Evolutionary conservation across 2,888 invertebrate genomes (phyloP), one percentile per base, ranked within the genome.

Genomic region (Thereva unica): DNA sequence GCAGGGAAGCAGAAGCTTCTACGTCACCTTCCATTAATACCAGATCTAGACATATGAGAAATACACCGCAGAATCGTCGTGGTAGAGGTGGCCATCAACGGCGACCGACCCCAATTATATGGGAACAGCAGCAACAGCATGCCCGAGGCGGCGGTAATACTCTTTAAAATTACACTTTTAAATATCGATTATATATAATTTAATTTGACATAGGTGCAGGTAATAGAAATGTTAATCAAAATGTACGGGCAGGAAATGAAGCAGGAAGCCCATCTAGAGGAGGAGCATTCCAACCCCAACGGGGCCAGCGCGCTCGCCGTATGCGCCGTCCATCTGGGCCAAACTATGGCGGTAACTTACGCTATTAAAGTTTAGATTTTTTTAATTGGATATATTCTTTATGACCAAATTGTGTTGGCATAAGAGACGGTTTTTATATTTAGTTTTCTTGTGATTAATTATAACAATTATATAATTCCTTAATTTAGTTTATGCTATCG

Each of bases 1-100:
- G 89, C 3, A 87, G 92, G 59, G 92, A 92, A 80, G 92, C 92
- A 2, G 92, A 92, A 78, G 92, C 92, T 2, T 87, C 86, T 70
- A 76, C 79, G n/a, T 83, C 84, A 1, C 86, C 85, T 3, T 86
- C 86, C 23, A 84, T 85, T 55, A 86, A 85, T 70, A 85, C 85
- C 4, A 80, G 86, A 1, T 80, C 76, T 2, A 80, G 80, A 10
- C 74, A 77, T 67, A 66, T 78, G 72, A 71, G 79, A 72, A 72
- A 77, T 9, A 72, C 75, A 68, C 78, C 75, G 47, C 77, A 78
- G 40, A 74, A 82, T 66, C 74, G 77, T 44, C 76, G 79, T n/a
- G 23, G 75, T 71, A 44, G 76, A 72, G 74, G 80, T 74, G 71
- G 77, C 73, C 64, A 78, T 77, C 77, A 74, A 68, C 72, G 76